Evolutionary conservation across 2,888 invertebrate species (phyloP).

Genomic region (Copidosoma aretas): DNA sequence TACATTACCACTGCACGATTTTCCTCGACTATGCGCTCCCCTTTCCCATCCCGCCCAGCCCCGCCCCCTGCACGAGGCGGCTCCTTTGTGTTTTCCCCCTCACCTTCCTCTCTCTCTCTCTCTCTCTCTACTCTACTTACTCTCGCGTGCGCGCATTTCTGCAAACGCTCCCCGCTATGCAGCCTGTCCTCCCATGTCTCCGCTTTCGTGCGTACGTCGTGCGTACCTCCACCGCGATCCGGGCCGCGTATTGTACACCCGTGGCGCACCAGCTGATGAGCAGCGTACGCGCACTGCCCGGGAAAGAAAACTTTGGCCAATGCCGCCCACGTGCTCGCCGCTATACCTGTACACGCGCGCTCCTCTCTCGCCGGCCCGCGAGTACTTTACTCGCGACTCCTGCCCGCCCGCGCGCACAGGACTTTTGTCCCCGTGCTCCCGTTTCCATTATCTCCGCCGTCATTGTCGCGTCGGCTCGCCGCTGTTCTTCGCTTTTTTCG

Average conservation of each 20-base stretch:
- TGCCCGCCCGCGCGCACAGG: too few species aligned
- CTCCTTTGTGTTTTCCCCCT: neutral
- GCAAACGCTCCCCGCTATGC: neutral
- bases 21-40: neutral
- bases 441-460: too few species aligned
- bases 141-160: neutral
- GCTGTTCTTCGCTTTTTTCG: too few species aligned
- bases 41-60: too few species aligned
- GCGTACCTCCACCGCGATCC: neutral
- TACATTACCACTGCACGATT: neutral
- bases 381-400: too few species aligned
- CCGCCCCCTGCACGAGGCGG: too few species aligned
- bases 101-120: constrained; percentile 1
- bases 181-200: neutral
- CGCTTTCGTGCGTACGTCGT: too few species aligned
- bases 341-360: neutral
- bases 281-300: neutral
- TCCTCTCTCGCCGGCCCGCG: neutral
- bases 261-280: too few species aligned
- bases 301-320: neutral
- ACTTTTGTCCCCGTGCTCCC: too few species aligned
- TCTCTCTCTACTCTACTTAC: neutral
- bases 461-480: too few species aligned
- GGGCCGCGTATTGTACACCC: neutral
- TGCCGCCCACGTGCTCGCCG: neutral